A percentile compares a stretch with the other conserved stretches of the same genome.
These are phyloP conservation scores for Drosophila nasuta DNA, from an alignment of 1,140 invertebrate genomes.

Conservation along the genomic window DNA sequence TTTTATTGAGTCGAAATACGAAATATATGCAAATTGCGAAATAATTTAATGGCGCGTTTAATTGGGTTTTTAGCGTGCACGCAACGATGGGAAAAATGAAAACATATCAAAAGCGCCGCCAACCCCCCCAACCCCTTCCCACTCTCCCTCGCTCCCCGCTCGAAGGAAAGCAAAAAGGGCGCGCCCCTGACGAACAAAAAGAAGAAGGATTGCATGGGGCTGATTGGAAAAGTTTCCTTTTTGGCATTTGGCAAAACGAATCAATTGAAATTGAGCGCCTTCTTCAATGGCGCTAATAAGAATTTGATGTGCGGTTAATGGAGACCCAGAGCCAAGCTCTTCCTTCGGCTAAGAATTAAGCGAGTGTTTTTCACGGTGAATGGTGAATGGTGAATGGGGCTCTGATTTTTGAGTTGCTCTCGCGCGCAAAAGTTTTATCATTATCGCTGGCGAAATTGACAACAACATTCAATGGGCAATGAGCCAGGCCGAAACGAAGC, in stretches of 20 bases:
- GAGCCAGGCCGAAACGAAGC: slow-evolving; percentile 1
- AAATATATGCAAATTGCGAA: slow-evolving; percentile 83
- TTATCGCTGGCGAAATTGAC: slow-evolving; percentile 62
- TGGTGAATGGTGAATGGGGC: not conserved
- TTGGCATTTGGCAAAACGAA: slow-evolving; percentile 54
- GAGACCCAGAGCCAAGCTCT: slow-evolving; percentile 16
- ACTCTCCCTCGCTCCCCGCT: no score
- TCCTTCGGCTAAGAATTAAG: slow-evolving; percentile 26
- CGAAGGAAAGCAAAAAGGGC: slow-evolving; percentile 10
- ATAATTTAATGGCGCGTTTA: slow-evolving; percentile 83
- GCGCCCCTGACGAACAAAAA: slow-evolving; percentile 2
- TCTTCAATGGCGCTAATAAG: slow-evolving; percentile 71
- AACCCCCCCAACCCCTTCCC: no score
- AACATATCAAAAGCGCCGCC: slow-evolving; percentile 42
- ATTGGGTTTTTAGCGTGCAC: slow-evolving; percentile 79
- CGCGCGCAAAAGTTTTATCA: slow-evolving; percentile 68
- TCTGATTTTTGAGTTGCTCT: slow-evolving; percentile 46
- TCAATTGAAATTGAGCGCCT: slow-evolving; percentile 79
- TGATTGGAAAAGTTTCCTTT: slow-evolving; percentile 78
- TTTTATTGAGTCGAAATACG: slow-evolving; percentile 83
- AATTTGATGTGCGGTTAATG: slow-evolving; percentile 80
- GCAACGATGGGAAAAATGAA: slow-evolving; percentile 49
- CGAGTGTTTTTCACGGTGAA: slow-evolving; percentile 9
- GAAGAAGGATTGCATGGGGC: slow-evolving; percentile 72
- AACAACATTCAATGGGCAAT: slow-evolving; percentile 31